These are phyloP conservation scores for Caenorhabditis tropicalis DNA, from an alignment of 1,140 invertebrate genomes.

Conservation along the genomic window DNA sequence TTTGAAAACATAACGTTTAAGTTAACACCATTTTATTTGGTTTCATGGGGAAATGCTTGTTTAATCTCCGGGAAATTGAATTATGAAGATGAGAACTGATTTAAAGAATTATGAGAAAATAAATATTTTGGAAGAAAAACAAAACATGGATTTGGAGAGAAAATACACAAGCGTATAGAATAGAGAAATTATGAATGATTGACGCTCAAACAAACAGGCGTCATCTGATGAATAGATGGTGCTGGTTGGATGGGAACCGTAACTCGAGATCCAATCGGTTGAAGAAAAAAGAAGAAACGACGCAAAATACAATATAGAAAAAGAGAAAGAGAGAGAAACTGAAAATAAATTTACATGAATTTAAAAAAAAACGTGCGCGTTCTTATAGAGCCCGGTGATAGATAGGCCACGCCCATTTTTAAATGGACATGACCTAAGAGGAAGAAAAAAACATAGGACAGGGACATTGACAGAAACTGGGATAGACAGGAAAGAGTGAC, in stretches of 20 bases:
- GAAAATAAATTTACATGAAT: conserved; percentile 1
- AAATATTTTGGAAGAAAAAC: neutral
- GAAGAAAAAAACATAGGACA: neutral
- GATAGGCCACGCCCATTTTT: neutral
- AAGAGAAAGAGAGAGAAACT: neutral
- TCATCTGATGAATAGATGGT: neutral
- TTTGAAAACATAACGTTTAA: neutral
- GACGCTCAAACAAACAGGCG: neutral
- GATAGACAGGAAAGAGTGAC: neutral
- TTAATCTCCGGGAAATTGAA: neutral
- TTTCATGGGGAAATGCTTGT: neutral
- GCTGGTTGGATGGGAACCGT: conserved; percentile 31
- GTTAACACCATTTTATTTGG: conserved; percentile 40
- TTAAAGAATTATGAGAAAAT: neutral
- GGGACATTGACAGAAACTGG: conserved; percentile 18
- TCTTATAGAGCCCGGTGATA: conserved; percentile 36
- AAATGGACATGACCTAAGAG: neutral
- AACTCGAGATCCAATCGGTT: conserved; percentile 41
- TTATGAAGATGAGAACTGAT: neutral
- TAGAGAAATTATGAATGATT: neutral
- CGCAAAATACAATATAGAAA: neutral
- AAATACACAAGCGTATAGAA: neutral
- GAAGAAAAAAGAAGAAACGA: conserved; percentile 14
- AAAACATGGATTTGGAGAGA: neutral
- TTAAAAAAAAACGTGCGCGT: conserved; percentile 4